Evolutionary conservation across 1,140 invertebrate genomes (phyloP).

Genomic region (Zaprionus lachaisei): DNA sequence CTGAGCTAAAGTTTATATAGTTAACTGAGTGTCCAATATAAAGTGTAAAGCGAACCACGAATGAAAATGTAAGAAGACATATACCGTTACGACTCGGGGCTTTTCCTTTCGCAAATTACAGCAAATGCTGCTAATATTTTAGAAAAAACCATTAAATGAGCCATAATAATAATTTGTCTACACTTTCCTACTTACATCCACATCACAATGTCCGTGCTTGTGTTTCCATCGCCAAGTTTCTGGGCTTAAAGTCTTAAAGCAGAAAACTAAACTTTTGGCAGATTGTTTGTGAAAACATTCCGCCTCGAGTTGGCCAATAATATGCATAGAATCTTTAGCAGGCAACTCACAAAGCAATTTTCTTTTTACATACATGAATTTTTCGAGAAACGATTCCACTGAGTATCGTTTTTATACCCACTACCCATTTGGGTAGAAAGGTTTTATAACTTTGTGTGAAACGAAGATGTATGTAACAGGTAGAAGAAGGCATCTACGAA

Average conservation of each 20-base stretch:
- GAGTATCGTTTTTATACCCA: slow-evolving; percentile 57
- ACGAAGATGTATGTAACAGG: no score
- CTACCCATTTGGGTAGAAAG: neutral
- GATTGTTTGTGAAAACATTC: slow-evolving; percentile 11
- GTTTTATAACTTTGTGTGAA: no score
- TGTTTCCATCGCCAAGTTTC: neutral
- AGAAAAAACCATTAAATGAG: slow-evolving; percentile 38
- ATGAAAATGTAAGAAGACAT: neutral
- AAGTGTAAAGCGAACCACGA: no score
- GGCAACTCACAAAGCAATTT: slow-evolving; percentile 58
- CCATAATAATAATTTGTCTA: slow-evolving; percentile 44
- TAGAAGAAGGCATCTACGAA: no score
- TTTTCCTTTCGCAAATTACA: slow-evolving; percentile 17
- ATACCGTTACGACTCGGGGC: neutral
- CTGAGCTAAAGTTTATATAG: neutral
- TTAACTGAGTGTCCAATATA: neutral
- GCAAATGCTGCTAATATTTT: slow-evolving; percentile 40
- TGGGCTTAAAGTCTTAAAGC: neutral
- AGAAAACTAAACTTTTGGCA: neutral
- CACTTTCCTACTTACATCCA: slow-evolving; percentile 18
- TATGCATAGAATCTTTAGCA: slow-evolving; percentile 40
- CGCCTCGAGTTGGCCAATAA: slow-evolving; percentile 16
- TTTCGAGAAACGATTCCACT: slow-evolving; percentile 66
- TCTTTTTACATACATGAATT: slow-evolving; percentile 73
- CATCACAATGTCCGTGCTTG: neutral